Conservation (phyloP, 2,113 vertebrate genomes). For the Varanus salvator region DNA sequence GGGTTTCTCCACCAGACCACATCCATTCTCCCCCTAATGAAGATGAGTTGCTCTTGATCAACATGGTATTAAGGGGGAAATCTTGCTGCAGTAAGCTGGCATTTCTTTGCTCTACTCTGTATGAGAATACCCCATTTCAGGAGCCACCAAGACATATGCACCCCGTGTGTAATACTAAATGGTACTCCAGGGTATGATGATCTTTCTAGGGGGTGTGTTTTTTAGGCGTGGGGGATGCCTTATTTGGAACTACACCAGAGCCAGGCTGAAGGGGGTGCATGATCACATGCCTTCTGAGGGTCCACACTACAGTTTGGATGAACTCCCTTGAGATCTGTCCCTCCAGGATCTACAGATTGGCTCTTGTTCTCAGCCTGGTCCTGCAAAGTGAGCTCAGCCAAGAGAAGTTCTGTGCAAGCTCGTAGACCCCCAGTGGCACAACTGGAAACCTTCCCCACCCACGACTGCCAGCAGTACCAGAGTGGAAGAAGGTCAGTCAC, state of each 20-base stretch:
- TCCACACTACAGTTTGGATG: too few species aligned
- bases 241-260: neutral
- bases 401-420: too few species aligned
- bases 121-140: neutral
- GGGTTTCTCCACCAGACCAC: accelerated
- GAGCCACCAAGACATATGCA: neutral
- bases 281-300: neutral
- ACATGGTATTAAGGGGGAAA: neutral
- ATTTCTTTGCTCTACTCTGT: neutral
- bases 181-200: neutral
- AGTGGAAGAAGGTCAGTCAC: too few species aligned
- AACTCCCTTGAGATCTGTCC: too few species aligned
- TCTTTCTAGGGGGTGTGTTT: neutral
- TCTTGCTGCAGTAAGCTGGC: neutral
- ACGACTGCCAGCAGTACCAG: too few species aligned
- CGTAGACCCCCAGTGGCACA: too few species aligned
- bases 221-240: neutral
- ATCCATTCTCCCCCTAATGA: accelerated
- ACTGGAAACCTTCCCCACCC: too few species aligned
- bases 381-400: too few species aligned
- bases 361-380: too few species aligned
- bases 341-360: too few species aligned
- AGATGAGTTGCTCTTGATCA: accelerated
- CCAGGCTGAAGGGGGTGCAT: neutral
- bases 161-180: neutral